Conservation (phyloP, 2,888 invertebrate genomes). For the Tryphoninae sp. region DNA sequence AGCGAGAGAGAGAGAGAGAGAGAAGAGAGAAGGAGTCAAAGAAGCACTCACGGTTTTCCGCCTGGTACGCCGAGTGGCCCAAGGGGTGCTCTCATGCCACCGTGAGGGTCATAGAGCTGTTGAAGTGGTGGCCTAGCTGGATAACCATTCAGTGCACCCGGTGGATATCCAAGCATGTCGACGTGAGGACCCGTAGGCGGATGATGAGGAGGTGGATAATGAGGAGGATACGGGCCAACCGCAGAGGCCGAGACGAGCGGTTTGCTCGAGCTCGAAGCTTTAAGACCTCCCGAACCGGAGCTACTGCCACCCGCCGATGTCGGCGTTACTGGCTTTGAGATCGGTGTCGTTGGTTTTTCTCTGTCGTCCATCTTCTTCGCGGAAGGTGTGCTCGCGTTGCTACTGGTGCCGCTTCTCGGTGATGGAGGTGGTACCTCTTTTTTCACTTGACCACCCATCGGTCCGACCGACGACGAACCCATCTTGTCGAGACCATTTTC, state of each 20-base stretch:
- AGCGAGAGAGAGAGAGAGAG: conserved; percentile 1
- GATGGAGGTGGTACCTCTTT: conserved; percentile 84
- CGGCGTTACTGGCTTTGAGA: conserved; percentile 94
- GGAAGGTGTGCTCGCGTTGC: conserved; percentile 95
- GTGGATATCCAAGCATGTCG: conserved; percentile 82
- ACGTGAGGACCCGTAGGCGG: conserved; percentile 80
- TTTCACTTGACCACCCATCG: conserved; percentile 82
- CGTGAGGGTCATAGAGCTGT: conserved; percentile 87
- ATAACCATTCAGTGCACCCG: conserved; percentile 86
- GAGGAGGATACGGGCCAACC: conserved; percentile 80
- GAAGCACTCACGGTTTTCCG: conserved; percentile 91
- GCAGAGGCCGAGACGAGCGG: conserved; percentile 80
- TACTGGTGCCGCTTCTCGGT: conserved; percentile 89
- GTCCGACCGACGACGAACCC: conserved; percentile 78
- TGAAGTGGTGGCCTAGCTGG: conserved; percentile 85
- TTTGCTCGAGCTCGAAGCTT: conserved; percentile 82
- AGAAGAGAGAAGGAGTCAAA: conserved; percentile 40
- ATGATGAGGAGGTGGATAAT: conserved; percentile 80
- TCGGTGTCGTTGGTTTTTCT: conserved; percentile 95
- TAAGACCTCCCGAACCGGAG: conserved; percentile 81
- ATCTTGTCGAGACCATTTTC: conserved; percentile 93
- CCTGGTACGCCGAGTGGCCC: conserved; percentile 88
- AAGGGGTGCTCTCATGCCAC: conserved; percentile 86
- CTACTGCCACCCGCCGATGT: conserved; percentile 86
- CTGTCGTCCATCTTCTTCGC: conserved; percentile 90